These are phyloP conservation scores for Fulica atra DNA, from an alignment of 2,113 vertebrate species.

Conservation along the genomic window DNA sequence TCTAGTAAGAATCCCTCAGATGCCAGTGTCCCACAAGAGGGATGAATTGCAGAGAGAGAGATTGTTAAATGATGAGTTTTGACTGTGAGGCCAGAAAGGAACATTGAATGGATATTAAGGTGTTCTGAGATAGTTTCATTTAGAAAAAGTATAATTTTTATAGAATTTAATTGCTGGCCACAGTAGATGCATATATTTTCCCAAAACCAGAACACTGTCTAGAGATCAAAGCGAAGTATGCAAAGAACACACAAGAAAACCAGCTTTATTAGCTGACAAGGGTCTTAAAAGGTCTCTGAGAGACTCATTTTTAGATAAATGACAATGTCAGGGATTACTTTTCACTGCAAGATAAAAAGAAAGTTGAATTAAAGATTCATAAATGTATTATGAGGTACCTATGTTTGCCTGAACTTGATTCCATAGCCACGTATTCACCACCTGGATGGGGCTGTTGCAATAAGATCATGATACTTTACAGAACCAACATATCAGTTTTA, in stretches of 20 bases:
- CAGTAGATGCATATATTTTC: not conserved
- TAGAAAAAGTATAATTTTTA: not conserved
- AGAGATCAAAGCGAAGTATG: not conserved
- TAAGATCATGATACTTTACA: not conserved
- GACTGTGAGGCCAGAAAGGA: not conserved
- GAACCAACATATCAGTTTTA: not conserved
- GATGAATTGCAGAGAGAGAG: not conserved
- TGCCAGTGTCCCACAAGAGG: not conserved
- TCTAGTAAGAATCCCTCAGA: not conserved
- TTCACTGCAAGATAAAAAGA: not conserved
- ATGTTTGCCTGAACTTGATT: not conserved
- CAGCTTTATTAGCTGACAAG: not conserved
- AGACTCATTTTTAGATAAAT: not conserved
- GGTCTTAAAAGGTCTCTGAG: not conserved
- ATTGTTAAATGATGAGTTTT: not conserved
- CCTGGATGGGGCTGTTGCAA: not conserved
- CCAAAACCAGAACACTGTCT: not conserved
- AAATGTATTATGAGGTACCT: not conserved
- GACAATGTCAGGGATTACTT: not conserved
- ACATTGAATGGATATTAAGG: not conserved
- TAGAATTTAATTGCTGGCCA: not conserved
- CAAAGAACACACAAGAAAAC: not conserved
- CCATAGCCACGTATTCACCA: not conserved
- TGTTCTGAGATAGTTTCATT: not conserved
- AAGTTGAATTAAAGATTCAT: not conserved